Percentiles rank a stretch among this genome's conserved stretches.
Conservation (phyloP, 2,888 invertebrate species). For the Scaeva pyrastri region DNA sequence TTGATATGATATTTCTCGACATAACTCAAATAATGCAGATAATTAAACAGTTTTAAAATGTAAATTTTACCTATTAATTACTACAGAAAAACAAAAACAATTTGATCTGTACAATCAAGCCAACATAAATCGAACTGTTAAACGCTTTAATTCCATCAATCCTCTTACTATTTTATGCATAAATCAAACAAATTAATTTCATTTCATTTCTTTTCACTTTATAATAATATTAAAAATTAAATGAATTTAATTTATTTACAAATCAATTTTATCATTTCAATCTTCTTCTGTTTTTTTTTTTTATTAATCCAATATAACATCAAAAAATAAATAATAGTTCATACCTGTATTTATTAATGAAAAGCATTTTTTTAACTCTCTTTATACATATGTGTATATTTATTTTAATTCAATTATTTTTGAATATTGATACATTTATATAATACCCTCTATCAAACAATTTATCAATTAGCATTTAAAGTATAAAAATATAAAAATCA, state of each 20-base stretch:
- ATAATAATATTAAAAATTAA: not conserved
- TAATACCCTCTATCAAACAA: slow-evolving; percentile 19
- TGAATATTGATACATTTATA: not conserved
- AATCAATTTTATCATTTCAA: slow-evolving; percentile 14
- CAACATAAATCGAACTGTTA: too few species aligned
- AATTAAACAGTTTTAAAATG: too few species aligned
- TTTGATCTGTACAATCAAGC: too few species aligned
- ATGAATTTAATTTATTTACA: slow-evolving; percentile 1
- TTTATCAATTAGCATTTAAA: slow-evolving; percentile 41
- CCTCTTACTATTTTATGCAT: too few species aligned
- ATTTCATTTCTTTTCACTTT: not conserved
- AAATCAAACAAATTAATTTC: not conserved
- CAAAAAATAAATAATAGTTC: not conserved
- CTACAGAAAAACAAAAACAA: too few species aligned
- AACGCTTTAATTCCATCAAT: too few species aligned
- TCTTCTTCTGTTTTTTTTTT: not conserved
- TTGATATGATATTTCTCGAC: too few species aligned
- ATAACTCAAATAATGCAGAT: too few species aligned
- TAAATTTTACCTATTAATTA: too few species aligned
- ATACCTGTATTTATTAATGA: slow-evolving; percentile 27
- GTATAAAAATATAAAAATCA: not conserved
- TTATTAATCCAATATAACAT: not conserved
- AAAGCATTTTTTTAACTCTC: slow-evolving; percentile 36
- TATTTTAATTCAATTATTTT: slow-evolving; percentile 15
- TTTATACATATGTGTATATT: not conserved